These are phyloP conservation scores for Drosophila tripunctata DNA, from an alignment of 2,888 invertebrate genomes.

Conservation along the genomic window DNA sequence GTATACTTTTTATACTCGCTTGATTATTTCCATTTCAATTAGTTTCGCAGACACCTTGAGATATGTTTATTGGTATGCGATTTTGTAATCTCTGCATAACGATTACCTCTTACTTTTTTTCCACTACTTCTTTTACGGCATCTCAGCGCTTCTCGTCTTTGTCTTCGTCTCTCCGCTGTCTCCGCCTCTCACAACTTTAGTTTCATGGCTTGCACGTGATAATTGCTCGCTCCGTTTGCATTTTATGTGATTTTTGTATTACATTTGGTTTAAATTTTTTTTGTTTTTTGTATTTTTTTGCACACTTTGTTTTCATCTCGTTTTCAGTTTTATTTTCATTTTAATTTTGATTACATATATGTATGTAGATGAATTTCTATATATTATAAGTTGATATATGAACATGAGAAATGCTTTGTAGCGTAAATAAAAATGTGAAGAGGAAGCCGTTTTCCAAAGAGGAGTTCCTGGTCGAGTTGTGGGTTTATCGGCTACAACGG, in stretches of 20 bases:
- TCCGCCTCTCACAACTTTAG: conserved; percentile 16
- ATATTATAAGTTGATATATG: conserved; percentile 1
- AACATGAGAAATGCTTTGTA: conserved; percentile 51
- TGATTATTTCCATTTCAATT: conserved; percentile 5
- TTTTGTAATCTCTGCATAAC: conserved; percentile 34
- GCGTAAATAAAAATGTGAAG: conserved; percentile 61
- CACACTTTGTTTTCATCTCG: conserved; percentile 35
- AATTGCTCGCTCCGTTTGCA: conserved; percentile 55
- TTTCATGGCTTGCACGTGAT: conserved; percentile 72
- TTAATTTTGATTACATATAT: no score
- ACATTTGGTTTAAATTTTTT: conserved; percentile 15
- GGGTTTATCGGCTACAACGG: conserved; percentile 69
- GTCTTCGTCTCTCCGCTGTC: background rate
- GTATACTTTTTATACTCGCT: no score
- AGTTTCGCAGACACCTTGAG: conserved; percentile 10
- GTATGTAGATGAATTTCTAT: conserved; percentile 17
- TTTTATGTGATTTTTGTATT: conserved; percentile 44
- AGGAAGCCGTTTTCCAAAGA: conserved; percentile 55
- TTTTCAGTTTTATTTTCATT: conserved; percentile 66
- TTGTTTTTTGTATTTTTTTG: conserved; percentile 32
- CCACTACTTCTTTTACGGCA: background rate
- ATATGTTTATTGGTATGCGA: conserved; percentile 22
- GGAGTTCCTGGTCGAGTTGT: conserved; percentile 60
- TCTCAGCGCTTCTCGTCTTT: background rate
- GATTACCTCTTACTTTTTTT: conserved; percentile 46